Evolutionary conservation across 1,140 invertebrate genomes (phyloP), one percentile per base, ranked within the genome.

Genomic region (Akabosia matsudoensis): DNA sequence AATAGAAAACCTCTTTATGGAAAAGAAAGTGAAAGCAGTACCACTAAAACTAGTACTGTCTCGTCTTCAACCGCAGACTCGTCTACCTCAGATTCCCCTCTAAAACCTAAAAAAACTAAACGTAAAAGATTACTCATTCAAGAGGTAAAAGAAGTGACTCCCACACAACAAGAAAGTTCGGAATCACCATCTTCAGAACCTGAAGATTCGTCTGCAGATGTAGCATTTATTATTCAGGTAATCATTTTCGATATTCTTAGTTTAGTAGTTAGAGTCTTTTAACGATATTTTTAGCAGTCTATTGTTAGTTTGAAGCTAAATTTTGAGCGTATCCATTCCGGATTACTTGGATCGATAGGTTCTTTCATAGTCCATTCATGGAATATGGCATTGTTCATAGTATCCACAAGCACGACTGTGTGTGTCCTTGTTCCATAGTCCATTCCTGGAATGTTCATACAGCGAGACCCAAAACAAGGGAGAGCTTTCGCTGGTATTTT

Each of bases 341-440:
- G 82, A 37, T 79, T 76, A 28, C 80, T 61, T 34, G 73, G 61
- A 74, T 84, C 77, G 51, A 87, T 87, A 51, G 87, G 84, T 14
- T 85, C 82, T 33, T 86, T 79, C 86, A 91, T 86, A 2, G 89
- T 91, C 76, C 88, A 85, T 85, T 92, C 91, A 33, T 87, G 86
- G 77, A 89, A 88, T 76, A 90, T 87, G 51, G 90, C 83, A 78
- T 89, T 86, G 54, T 90, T 89, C 24, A 87, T 83, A 45, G 86
- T 85, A 79, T 91, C 90, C 4, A 92, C 84, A 14, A 92, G 82
- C 73, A 92, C 87, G 2, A 92, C 84, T 0, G 90, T 90, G 77
- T 91, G 90, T 3, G 90, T 90, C 77, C 90, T 89, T 70, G 91
- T 92, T 31, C 92, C 91, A 84, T 93, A 93, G 34, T 86, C 85